These are phyloP conservation scores for Elysia crispata DNA, from an alignment of 2,888 invertebrate species.

Conservation along the genomic window DNA sequence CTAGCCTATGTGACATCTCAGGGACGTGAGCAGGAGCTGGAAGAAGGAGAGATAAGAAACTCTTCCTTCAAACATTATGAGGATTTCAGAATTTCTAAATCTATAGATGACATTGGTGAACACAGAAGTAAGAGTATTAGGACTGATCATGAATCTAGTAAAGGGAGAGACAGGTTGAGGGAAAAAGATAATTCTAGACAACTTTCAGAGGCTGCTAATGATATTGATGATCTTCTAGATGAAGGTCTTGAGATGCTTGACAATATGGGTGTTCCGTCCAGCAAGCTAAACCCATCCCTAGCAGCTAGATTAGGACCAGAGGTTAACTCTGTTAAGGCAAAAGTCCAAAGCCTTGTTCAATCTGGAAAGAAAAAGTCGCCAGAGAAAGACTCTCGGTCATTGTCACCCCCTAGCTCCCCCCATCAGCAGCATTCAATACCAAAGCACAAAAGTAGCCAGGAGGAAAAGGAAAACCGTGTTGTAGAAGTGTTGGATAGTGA, in stretches of 20 bases:
- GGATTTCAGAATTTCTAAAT: slow-evolving; percentile 41
- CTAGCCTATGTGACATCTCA: background rate
- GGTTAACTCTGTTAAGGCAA: slow-evolving; percentile 33
- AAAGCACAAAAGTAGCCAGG: slow-evolving; percentile 48
- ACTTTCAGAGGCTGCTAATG: background rate
- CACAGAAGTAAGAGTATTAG: no score
- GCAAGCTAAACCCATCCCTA: slow-evolving; percentile 45
- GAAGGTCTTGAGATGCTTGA: slow-evolving; percentile 46
- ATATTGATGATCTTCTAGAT: slow-evolving; percentile 38
- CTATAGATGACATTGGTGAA: slow-evolving; percentile 20
- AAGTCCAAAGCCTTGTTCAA: slow-evolving; percentile 40
- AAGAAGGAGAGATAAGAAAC: no score
- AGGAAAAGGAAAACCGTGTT: slow-evolving; percentile 49
- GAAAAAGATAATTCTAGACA: slow-evolving; percentile 16
- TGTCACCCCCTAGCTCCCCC: background rate
- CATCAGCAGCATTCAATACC: background rate
- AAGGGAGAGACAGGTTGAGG: background rate
- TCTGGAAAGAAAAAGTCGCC: slow-evolving; percentile 21
- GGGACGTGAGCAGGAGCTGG: no score
- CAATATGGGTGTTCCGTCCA: slow-evolving; percentile 30
- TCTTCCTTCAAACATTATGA: slow-evolving; percentile 34
- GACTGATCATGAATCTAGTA: background rate
- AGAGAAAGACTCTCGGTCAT: background rate
- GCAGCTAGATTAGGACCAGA: slow-evolving; percentile 47
- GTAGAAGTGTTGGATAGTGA: slow-evolving; percentile 53